These are phyloP conservation scores for Mesembrinibis cayennensis DNA, from an alignment of 2,113 vertebrate genomes.

Conservation along the genomic window DNA sequence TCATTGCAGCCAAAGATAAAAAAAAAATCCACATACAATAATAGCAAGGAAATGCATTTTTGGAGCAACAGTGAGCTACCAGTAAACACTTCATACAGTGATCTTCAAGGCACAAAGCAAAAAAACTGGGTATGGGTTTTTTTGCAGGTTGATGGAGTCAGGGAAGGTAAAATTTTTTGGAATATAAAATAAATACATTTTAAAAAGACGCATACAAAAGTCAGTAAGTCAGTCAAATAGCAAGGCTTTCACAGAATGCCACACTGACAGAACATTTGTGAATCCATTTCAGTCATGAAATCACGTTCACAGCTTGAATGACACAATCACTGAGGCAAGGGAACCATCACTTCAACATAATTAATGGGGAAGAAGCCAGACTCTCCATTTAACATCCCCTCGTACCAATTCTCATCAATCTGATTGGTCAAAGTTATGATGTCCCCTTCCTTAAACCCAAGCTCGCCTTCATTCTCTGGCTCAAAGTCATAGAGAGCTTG, in stretches of 20 bases:
- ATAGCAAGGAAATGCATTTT: slow-evolving; percentile 44
- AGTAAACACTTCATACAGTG: slow-evolving; percentile 47
- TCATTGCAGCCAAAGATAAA: slow-evolving; percentile 34
- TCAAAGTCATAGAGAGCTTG: slow-evolving; percentile 93
- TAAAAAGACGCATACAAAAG: slow-evolving; percentile 78
- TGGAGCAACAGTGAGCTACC: slow-evolving; percentile 61
- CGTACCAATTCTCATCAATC: slow-evolving; percentile 97
- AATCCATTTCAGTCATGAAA: slow-evolving; percentile 66
- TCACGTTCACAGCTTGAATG: slow-evolving; percentile 36
- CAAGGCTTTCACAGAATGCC: slow-evolving; percentile 77
- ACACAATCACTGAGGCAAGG: slow-evolving; percentile 84
- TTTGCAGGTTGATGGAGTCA: slow-evolving; percentile 62
- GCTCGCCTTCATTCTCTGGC: slow-evolving; percentile 92
- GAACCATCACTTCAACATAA: slow-evolving; percentile 90
- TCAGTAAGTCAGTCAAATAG: slow-evolving; percentile 74
- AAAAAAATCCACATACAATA: background rate
- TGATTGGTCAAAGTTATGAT: slow-evolving; percentile 93
- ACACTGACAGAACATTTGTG: slow-evolving; percentile 69
- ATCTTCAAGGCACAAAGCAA: slow-evolving; percentile 72
- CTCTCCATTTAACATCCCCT: slow-evolving; percentile 87
- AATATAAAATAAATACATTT: slow-evolving; percentile 86
- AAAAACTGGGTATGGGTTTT: slow-evolving; percentile 57
- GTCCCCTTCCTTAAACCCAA: slow-evolving; percentile 95
- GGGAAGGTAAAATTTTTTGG: slow-evolving; percentile 45
- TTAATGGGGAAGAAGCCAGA: slow-evolving; percentile 96